Conservation (phyloP, 23 tunicate species). For the Oikopleura dioica region DNA sequence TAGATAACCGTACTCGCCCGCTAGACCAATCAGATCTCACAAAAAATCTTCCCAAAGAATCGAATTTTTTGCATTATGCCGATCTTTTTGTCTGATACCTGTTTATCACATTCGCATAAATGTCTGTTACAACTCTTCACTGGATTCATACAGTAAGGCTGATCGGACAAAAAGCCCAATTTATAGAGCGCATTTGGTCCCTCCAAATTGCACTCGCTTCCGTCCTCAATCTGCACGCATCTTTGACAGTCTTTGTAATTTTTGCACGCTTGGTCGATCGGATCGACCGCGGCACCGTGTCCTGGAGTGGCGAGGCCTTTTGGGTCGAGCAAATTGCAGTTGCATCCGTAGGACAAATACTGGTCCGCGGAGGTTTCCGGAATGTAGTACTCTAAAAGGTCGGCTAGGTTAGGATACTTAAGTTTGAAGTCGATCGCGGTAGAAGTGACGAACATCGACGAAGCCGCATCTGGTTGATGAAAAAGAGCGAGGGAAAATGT, state of each 20-base stretch:
- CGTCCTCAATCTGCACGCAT: not conserved
- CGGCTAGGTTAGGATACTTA: constrained; percentile 2
- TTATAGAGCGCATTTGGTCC: not conserved
- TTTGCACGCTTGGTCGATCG: not conserved
- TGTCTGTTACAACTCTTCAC: not conserved
- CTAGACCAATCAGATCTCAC: no score
- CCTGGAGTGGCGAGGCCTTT: not conserved
- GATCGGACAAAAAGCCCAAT: not conserved
- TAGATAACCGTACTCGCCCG: no score
- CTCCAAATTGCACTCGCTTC: not conserved
- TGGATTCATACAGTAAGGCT: not conserved
- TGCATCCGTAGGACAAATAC: not conserved
- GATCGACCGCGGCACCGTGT: not conserved
- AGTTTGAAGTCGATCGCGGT: not conserved
- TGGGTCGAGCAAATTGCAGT: not conserved
- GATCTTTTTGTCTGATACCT: not conserved
- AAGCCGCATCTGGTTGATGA: no score
- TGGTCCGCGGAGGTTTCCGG: not conserved
- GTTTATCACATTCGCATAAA: not conserved
- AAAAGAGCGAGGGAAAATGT: no score
- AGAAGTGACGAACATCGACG: not conserved
- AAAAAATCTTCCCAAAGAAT: no score
- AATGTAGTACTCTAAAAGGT: not conserved
- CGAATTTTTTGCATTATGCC: no score
- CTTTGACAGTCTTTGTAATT: not conserved